Conservation (phyloP, 2,888 invertebrate species). For the Melieria crassipennis region DNA sequence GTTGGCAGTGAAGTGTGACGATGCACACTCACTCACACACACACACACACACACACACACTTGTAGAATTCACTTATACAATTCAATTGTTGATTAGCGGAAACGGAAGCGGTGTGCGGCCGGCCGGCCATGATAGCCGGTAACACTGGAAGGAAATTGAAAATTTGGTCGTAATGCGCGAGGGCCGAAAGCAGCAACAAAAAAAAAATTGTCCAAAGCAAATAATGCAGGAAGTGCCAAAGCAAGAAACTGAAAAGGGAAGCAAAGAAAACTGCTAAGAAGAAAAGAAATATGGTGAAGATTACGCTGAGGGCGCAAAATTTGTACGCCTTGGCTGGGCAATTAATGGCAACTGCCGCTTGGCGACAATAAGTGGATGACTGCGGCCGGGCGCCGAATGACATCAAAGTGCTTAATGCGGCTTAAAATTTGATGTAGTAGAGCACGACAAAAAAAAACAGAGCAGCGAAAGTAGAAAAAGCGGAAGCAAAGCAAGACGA, state of each 20-base stretch:
- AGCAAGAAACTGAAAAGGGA: neutral
- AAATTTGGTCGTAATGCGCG: constrained; percentile 6
- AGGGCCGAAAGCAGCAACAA: neutral
- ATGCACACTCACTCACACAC: neutral
- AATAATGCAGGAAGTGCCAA: constrained; percentile 1
- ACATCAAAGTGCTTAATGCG: no score
- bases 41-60: constrained; percentile 9
- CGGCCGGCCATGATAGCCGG: neutral
- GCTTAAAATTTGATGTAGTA: no score
- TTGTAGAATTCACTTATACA: constrained; percentile 18
- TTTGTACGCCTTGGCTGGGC: no score
- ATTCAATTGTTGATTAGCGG: constrained; percentile 34
- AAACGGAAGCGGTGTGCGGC: constrained; percentile 25
- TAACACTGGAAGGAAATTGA: constrained; percentile 30
- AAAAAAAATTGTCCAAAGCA: neutral
- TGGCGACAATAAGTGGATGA: no score
- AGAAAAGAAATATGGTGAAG: constrained; percentile 13
- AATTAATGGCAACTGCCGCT: no score
- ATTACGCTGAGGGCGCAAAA: constrained; percentile 5
- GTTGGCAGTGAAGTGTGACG: neutral
- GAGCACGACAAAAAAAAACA: no score
- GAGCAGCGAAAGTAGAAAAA: no score
- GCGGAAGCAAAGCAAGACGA: no score
- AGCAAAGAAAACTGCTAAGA: neutral
- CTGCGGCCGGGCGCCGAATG: no score